These are phyloP conservation scores for Andrena dorsata DNA, from an alignment of 2,888 invertebrate genomes.

Conservation along the genomic window DNA sequence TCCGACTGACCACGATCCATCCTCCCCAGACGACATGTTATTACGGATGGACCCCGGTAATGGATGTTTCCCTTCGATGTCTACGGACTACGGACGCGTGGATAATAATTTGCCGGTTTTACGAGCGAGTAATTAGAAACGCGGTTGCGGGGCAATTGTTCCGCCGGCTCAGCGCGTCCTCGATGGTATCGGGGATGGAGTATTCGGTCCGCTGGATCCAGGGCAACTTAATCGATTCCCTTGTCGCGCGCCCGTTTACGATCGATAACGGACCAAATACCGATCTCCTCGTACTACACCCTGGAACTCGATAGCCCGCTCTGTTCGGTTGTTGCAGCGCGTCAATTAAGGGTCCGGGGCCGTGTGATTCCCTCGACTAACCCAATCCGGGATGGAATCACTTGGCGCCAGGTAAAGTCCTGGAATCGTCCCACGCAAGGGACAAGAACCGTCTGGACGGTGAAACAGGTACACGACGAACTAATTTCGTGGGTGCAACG, in stretches of 20 bases:
- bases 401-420: conserved; percentile 68
- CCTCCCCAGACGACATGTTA: conserved; percentile 63
- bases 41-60: conserved; percentile 49
- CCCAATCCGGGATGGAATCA: conserved; percentile 15
- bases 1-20: conserved; percentile 63
- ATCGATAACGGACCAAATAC: conserved; percentile 9
- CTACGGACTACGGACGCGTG: conserved; percentile 19
- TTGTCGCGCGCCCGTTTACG: conserved; percentile 18
- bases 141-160: background rate
- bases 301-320: conserved; percentile 13
- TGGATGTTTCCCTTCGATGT: conserved; percentile 48
- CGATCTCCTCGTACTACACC: background rate
- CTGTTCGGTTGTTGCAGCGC: conserved; percentile 36
- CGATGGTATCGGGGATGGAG: background rate
- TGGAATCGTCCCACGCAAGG: conserved; percentile 64
- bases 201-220: background rate
- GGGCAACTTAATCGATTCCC: conserved; percentile 14
- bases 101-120: conserved; percentile 47
- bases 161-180: background rate
- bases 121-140: conserved; percentile 44
- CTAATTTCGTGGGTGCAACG: conserved; percentile 70
- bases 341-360: conserved; percentile 35
- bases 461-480: conserved; percentile 62
- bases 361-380: conserved; percentile 16
- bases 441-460: conserved; percentile 29